Evolutionary conservation across 2,888 invertebrate genomes (phyloP), one percentile per base, ranked within the genome.

Genomic region (Ligdia adustata): DNA sequence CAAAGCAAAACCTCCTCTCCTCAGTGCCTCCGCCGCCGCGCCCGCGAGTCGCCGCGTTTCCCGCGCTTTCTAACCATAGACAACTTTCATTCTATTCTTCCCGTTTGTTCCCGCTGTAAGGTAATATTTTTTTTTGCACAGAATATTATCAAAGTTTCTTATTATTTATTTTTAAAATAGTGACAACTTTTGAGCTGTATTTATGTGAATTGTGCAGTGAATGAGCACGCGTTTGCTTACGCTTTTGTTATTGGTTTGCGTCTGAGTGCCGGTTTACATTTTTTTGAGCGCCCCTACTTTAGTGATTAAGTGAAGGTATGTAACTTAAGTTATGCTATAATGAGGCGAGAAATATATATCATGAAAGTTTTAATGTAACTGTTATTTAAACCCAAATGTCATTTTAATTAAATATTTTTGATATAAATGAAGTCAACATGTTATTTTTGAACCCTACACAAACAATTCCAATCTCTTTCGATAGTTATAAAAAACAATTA

Each of bases 71-170:
- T 3, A 11, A 56, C 64, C 71, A 80, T 71, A 80, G 72, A 80
- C 66, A 63, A 75, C 56, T 40, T 56, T 38, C 9, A 41, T 28
- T 57, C 61, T 58, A 43, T 59, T 55, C 62, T 67, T 72, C 71
- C 72, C 69, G 69, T 70, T 57, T 69, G 49, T 68, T 82, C 74
- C 77, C 80, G 78, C 74, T 76, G 52, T 64, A 75, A 84, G 81
- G 79, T 82, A 83, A 75, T 57, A 52, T 41, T 49, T 52, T 57
- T 48, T 45, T 60, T 46, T 50, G 56, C 31, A 39, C 41, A 55
- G 50, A n/a, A n/a, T 22, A 4, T 22, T 57, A 41, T 38, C 22
- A 53, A 35, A 43, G 27, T 54, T 63, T n/a, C n/a, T n/a, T n/a
- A n/a, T n/a, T n/a, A n/a, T n/a, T 49, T 60, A 16, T 22, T 22